Evolutionary conservation across 2,888 invertebrate species (phyloP).

Genomic region (Halictus ligatus): DNA sequence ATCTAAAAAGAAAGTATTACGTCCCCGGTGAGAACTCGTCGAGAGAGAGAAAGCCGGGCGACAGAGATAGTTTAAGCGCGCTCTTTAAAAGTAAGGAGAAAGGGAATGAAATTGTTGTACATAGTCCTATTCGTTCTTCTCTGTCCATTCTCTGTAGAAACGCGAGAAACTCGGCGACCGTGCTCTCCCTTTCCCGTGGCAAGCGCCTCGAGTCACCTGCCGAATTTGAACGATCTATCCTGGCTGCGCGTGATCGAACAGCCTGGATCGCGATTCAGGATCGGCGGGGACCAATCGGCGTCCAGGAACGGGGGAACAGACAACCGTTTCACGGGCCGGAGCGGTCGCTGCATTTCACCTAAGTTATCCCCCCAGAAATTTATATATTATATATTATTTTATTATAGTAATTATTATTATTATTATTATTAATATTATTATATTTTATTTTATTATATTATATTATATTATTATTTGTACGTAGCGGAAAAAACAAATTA

Average conservation of each 20-base stretch:
- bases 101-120: constrained; percentile 55
- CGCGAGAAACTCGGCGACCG: background rate
- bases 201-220: background rate
- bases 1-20: constrained; percentile 12
- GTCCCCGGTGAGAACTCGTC: background rate
- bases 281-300: constrained; percentile 36
- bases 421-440: constrained; percentile 62
- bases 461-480: constrained; percentile 79
- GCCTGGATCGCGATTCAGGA: constrained; percentile 30
- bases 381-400: constrained; percentile 72
- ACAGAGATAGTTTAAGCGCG: constrained; percentile 20
- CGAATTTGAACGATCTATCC: constrained; percentile 23
- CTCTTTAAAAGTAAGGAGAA: background rate
- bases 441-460: constrained; percentile 75
- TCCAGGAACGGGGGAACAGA: constrained; percentile 21
- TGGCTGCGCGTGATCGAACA: constrained; percentile 53
- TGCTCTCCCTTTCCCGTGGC: constrained; percentile 7
- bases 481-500: constrained; percentile 77
- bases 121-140: constrained; percentile 46
- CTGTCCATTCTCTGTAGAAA: constrained; percentile 17
- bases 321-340: constrained; percentile 60
- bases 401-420: constrained; percentile 64
- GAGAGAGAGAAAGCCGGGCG: background rate
- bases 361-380: constrained; percentile 71
- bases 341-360: constrained; percentile 60